A percentile compares a stretch with the other conserved stretches of the same genome.
Evolutionary conservation across 2,888 invertebrate genomes (phyloP).

Genomic region (Odontothrips loti): DNA sequence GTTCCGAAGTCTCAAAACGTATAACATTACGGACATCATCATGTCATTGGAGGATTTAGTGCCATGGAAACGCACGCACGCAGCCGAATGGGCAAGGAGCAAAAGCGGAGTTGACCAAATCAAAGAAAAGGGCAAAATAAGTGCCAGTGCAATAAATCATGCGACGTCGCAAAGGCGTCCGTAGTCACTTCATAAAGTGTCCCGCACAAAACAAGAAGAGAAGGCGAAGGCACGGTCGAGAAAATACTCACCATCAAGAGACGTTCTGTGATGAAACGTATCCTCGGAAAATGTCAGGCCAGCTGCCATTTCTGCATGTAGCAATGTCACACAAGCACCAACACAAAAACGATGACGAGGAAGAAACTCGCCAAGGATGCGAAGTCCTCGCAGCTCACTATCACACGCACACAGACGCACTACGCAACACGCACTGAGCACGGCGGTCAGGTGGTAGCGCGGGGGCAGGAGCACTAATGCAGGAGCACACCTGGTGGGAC

Average conservation of each 20-base stretch:
- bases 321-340: conserved; percentile 3
- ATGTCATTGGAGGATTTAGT: too few relatives aligned
- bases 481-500: neutral
- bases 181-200: too few relatives aligned
- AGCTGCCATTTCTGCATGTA: conserved; percentile 24
- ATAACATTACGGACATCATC: too few relatives aligned
- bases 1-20: too few relatives aligned
- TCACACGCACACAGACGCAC: neutral
- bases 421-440: neutral
- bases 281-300: conserved; percentile 6
- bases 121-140: too few relatives aligned
- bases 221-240: neutral
- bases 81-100: too few relatives aligned
- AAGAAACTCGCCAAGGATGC: neutral
- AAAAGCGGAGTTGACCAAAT: too few relatives aligned
- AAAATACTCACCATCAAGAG: conserved; percentile 3
- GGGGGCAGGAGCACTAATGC: neutral
- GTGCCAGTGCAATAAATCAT: too few relatives aligned
- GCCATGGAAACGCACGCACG: too few relatives aligned
- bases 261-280: neutral
- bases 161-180: too few relatives aligned
- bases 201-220: neutral
- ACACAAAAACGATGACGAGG: neutral
- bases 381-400: neutral
- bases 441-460: neutral